These are phyloP conservation scores for Coboldia fuscipes DNA, from an alignment of 1,140 invertebrate species.

Conservation along the genomic window DNA sequence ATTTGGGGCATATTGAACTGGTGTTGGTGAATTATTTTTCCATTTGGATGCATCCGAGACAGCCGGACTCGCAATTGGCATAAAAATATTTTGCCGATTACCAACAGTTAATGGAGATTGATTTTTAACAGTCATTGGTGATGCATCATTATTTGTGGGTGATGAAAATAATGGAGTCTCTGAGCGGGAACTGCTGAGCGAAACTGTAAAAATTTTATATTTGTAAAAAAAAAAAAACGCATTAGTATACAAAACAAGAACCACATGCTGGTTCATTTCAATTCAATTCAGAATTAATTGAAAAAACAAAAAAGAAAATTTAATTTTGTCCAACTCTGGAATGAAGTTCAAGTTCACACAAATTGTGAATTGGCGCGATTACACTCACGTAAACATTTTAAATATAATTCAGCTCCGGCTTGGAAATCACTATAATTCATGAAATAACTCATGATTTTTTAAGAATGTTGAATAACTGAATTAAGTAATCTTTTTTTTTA, in stretches of 20 bases:
- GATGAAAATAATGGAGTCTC: conserved; percentile 72
- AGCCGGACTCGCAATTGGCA: conserved; percentile 56
- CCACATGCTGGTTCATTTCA: too few relatives aligned
- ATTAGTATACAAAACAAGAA: too few relatives aligned
- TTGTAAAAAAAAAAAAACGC: too few relatives aligned
- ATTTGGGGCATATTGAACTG: not conserved
- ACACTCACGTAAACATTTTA: conserved; percentile 20
- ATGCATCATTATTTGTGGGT: conserved; percentile 43
- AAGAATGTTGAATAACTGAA: too few relatives aligned
- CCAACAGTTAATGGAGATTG: conserved; percentile 40
- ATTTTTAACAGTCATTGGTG: conserved; percentile 32
- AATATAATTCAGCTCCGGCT: conserved; percentile 17
- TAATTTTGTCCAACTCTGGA: too few relatives aligned
- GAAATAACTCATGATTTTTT: too few relatives aligned
- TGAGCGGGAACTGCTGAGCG: conserved; percentile 74
- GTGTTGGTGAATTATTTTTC: conserved; percentile 9
- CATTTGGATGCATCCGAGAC: conserved; percentile 15
- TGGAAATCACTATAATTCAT: conserved; percentile 18
- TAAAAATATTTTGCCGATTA: conserved; percentile 56
- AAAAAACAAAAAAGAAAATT: not conserved
- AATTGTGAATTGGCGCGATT: too few relatives aligned
- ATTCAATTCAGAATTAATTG: too few relatives aligned
- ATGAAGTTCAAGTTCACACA: too few relatives aligned
- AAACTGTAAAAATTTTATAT: conserved; percentile 51
- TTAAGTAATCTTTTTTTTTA: too few relatives aligned